Base-by-base conservation (phyloP, 1,140 invertebrate genomes). In the Schlechtendalia chinensis region DNA sequence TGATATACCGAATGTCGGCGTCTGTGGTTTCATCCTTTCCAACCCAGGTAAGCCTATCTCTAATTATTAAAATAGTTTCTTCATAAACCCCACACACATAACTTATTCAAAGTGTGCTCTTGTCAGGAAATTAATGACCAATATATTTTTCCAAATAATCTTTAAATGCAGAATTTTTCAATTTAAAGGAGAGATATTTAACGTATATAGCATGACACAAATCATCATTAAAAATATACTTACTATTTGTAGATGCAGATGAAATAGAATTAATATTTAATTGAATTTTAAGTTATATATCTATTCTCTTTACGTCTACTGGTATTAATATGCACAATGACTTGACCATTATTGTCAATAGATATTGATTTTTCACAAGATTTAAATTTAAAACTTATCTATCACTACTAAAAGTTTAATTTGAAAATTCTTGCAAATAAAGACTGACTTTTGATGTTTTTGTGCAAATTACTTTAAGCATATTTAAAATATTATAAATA, bases 21-120 rank as follows among this genome's bases (percentile, higher is more conserved):
- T 58, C 56, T 58, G 56, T 58, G 56, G n/a, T 58, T 58, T 58
- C n/a, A 58, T 58, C n/a, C 8, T 22, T 24, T 58, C 56, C 56
- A 58, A 58, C 56, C 56, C 22, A 58, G 24, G 24, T 22, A 22
- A 22, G n/a, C 0, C n/a, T 8, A 58, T 22, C 56, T 58, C 56
- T 22, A 58, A 58, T 59, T 59, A 27, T 59, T 27, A 3, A 27
- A 59, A 59, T 59, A 59, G 24, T 59, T 59, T 58, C n/a, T 58
- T 58, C 24, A 27, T 59, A 59, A 24, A 59, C 12, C 11, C 24
- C 58, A 59, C 24, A 27, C 14, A 16, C 58, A 59, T 59, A 27
- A 29, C 16, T 27, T 59, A 14, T 59, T 59, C 12, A 1, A 59
- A 59, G 58, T 59, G 24, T 59, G 1, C 24, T 59, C n/a, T 58